Conservation (phyloP, 2,113 vertebrate species). For the Caloenas nicobarica region DNA sequence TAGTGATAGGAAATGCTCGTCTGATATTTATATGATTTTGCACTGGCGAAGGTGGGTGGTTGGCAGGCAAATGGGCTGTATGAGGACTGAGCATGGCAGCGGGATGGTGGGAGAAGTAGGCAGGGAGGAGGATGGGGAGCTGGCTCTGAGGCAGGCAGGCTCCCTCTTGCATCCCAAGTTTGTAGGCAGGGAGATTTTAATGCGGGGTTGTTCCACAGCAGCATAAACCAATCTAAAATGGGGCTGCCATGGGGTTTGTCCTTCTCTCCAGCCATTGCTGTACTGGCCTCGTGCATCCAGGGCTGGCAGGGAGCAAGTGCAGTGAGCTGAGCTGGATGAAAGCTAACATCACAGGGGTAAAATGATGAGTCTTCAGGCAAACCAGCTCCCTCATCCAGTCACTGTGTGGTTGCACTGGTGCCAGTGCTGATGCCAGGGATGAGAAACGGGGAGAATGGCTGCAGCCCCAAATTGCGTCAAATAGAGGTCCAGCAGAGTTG, state of each 20-base stretch:
- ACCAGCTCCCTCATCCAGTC: neutral
- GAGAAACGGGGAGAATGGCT: neutral
- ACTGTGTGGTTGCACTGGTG: neutral
- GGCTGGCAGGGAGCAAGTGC: neutral
- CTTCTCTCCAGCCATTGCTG: neutral
- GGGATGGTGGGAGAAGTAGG: neutral
- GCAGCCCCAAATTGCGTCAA: neutral
- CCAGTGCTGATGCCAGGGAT: neutral
- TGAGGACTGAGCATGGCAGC: rapidly evolving
- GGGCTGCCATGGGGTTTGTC: neutral
- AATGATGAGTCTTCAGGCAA: neutral
- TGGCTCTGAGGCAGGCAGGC: neutral
- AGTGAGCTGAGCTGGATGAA: neutral
- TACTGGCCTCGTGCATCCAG: neutral
- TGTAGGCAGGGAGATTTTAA: neutral
- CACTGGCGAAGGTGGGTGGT: neutral
- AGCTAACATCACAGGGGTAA: neutral
- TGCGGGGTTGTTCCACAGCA: neutral
- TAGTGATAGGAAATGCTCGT: neutral
- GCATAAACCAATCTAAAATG: neutral
- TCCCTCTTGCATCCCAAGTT: neutral
- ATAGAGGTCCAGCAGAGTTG: neutral
- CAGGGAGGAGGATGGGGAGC: neutral
- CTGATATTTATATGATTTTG: neutral
- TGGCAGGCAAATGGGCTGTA: neutral